Conservation (phyloP, 2,113 vertebrate genomes). For the Camelus dromedarius region DNA sequence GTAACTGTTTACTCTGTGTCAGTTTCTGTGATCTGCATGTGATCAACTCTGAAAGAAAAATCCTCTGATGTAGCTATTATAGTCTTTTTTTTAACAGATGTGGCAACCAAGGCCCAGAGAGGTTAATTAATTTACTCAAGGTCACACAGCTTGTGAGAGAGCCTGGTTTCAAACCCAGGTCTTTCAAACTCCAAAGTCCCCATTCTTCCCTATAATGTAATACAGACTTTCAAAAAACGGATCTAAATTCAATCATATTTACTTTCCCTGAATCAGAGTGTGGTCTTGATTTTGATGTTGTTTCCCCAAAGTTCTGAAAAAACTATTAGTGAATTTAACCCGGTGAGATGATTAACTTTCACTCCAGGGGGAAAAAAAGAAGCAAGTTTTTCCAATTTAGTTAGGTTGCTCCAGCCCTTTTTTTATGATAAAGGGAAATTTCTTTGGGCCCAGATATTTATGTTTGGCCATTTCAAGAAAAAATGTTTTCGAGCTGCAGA, state of each 20-base stretch:
- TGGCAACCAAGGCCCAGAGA: not conserved
- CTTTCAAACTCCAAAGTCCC: not conserved
- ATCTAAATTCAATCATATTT: not conserved
- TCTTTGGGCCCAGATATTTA: not conserved
- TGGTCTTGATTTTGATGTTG: not conserved
- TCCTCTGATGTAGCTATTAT: not conserved
- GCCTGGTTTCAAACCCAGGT: not conserved
- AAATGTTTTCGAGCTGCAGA: not conserved
- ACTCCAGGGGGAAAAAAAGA: not conserved
- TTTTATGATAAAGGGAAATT: not conserved
- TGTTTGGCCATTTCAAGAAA: not conserved
- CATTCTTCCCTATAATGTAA: not conserved
- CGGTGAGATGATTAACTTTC: not conserved
- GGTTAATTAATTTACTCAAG: not conserved
- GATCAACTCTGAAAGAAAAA: not conserved
- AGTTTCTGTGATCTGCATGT: not conserved
- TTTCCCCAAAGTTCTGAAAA: not conserved
- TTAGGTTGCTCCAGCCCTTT: not conserved
- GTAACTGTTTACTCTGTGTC: not conserved
- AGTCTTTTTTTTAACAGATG: not conserved
- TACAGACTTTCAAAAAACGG: not conserved
- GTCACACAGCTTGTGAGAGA: not conserved
- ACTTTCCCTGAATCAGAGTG: not conserved
- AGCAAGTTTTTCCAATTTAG: not conserved
- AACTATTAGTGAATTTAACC: not conserved